phyloP scores from a whole-genome alignment of 2,113 vertebrate genomes.

The Gambusia holbrooki region DNA sequence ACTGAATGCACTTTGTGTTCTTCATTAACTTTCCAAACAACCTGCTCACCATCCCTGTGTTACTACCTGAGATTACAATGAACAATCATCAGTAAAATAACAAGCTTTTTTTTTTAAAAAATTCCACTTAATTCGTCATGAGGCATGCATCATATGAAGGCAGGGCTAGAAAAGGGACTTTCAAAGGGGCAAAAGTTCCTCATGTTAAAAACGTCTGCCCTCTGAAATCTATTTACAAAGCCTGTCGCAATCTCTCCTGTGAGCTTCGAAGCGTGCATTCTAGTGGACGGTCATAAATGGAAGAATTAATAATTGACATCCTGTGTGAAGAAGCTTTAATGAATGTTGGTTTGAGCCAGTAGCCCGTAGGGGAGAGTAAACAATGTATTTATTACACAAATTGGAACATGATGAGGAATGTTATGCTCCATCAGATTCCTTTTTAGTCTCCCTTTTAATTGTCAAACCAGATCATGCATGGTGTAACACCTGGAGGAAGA shows the following conservation, averaged over 20 bases:
- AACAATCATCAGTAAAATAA: neutral
- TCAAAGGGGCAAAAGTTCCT: conserved; percentile 45
- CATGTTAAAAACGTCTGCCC: conserved; percentile 61
- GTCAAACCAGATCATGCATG: conserved; percentile 36
- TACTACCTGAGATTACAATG: neutral
- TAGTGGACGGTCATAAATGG: conserved; percentile 63
- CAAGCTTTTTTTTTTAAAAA: neutral
- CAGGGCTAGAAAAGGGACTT: conserved; percentile 24
- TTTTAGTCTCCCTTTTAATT: conserved; percentile 29
- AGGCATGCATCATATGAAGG: conserved; percentile 9
- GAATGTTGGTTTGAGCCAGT: conserved; percentile 53
- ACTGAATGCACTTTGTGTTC: conserved; percentile 13
- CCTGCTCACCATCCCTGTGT: neutral
- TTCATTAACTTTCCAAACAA: neutral
- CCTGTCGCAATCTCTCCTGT: conserved; percentile 46
- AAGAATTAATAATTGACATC: conserved; percentile 73
- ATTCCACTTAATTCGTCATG: conserved; percentile 18
- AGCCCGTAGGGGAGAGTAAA: conserved; percentile 61
- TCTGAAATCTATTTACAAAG: conserved; percentile 54
- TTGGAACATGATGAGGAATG: conserved; percentile 53
- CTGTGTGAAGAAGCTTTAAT: conserved; percentile 66
- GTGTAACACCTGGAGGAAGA: conserved; percentile 3
- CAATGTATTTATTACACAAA: conserved; percentile 70
- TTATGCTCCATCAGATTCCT: conserved; percentile 39
- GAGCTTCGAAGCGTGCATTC: conserved; percentile 51